Conservation (phyloP, 1,140 invertebrate genomes). For the Cheumatopsyche charites region DNA sequence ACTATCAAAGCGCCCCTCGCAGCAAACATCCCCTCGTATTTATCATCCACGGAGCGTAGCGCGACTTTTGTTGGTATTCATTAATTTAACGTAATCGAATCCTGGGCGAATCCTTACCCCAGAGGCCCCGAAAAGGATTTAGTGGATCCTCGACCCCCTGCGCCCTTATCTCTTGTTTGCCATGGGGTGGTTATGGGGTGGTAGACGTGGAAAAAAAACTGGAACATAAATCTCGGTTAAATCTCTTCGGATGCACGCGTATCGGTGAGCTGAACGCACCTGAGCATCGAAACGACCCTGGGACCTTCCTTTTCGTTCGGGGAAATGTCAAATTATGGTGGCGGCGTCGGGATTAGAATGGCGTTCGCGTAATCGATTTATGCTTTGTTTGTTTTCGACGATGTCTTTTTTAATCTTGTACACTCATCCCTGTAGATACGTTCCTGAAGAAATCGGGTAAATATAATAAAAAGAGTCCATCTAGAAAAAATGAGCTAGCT, state of each 20-base stretch:
- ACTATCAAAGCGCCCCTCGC: too few relatives aligned
- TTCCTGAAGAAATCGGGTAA: too few relatives aligned
- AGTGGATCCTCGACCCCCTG: not conserved
- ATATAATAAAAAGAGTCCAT: too few relatives aligned
- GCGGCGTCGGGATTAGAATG: not conserved
- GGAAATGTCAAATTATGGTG: conserved; percentile 19
- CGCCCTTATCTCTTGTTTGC: conserved; percentile 34
- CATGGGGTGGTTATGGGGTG: not conserved
- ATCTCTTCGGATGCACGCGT: conserved; percentile 31
- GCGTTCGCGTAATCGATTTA: not conserved
- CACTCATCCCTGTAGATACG: too few relatives aligned
- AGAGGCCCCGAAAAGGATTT: conserved; percentile 19
- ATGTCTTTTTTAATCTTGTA: too few relatives aligned
- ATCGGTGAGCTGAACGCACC: not conserved
- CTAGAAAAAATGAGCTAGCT: too few relatives aligned
- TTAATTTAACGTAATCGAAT: conserved; percentile 37
- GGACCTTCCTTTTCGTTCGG: not conserved
- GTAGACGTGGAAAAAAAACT: not conserved
- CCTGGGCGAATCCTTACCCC: conserved; percentile 18
- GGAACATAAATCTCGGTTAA: conserved; percentile 30
- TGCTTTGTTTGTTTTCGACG: too few relatives aligned
- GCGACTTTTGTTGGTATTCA: conserved; percentile 32
- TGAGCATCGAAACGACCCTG: conserved; percentile 2
- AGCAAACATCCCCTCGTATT: not conserved
- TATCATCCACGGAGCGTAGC: conserved; percentile 12